These are phyloP conservation scores for Oxyura jamaicensis DNA, from an alignment of 2,113 vertebrate genomes.

Conservation along the genomic window DNA sequence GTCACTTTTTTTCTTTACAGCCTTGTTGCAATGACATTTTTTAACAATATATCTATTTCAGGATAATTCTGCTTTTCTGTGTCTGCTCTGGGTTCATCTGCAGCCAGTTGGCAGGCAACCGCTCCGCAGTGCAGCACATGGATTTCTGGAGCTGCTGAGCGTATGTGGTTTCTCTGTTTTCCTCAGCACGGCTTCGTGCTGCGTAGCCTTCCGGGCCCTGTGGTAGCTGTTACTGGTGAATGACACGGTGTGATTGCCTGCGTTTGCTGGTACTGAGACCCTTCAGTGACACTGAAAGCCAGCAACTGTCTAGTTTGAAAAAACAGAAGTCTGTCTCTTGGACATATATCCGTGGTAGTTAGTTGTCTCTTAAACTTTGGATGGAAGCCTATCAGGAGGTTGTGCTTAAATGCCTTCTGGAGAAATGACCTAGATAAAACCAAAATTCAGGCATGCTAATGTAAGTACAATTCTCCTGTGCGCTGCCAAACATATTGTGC, in stretches of 20 bases:
- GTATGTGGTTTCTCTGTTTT: not conserved
- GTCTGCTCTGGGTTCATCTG: not conserved
- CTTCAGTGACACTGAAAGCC: not conserved
- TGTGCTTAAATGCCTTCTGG: not conserved
- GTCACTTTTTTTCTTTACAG: not conserved
- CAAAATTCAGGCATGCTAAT: not conserved
- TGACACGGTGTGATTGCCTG: not conserved
- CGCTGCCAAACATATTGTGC: not conserved
- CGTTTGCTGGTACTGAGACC: not conserved
- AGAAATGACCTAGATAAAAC: constrained; percentile 17
- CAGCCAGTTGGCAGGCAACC: constrained; percentile 34
- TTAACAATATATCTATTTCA: not conserved
- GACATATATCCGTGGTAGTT: not conserved
- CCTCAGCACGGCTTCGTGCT: not conserved
- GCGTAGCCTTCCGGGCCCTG: not conserved
- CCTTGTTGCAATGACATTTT: not conserved
- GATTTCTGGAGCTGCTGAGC: not conserved
- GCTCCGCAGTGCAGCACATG: not conserved
- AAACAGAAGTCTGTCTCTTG: not conserved
- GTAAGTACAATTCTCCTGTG: not conserved
- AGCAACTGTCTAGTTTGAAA: not conserved
- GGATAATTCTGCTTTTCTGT: not conserved
- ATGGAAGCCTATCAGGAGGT: not conserved
- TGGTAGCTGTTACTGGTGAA: not conserved
- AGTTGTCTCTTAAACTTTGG: not conserved